Evolutionary conservation across 2,113 vertebrate genomes (phyloP).

Genomic region (Poeciliopsis retropinna): DNA sequence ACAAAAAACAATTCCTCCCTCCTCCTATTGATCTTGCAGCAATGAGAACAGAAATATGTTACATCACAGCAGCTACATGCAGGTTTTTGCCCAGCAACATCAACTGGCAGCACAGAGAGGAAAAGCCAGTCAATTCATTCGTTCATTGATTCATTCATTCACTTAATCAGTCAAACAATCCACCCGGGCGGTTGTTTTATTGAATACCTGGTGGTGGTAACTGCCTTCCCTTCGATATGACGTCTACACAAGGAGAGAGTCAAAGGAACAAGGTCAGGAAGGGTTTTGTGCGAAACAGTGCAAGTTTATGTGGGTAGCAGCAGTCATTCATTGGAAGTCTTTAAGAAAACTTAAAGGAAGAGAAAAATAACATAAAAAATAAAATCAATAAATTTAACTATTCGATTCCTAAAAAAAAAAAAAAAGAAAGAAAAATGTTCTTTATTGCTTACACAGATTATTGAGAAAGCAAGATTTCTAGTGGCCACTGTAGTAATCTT

Average conservation of each 20-base stretch:
- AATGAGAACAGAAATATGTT: constrained; percentile 39
- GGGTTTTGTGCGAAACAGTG: not conserved
- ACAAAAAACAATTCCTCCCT: not conserved
- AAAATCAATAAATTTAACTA: not conserved
- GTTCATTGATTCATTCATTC: constrained; percentile 9
- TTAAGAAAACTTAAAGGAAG: not conserved
- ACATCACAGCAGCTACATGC: constrained; percentile 55
- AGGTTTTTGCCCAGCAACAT: constrained; percentile 53
- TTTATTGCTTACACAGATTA: not conserved
- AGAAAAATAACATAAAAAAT: not conserved
- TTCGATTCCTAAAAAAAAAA: no score
- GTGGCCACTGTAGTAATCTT: not conserved
- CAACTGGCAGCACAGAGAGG: constrained; percentile 37
- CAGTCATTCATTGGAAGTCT: not conserved
- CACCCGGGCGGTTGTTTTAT: constrained; percentile 15
- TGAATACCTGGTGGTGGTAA: constrained; percentile 83
- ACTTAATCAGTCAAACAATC: not conserved
- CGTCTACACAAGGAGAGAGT: constrained; percentile 74
- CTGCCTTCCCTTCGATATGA: constrained; percentile 83
- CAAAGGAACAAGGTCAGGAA: constrained; percentile 47
- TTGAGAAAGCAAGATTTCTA: not conserved
- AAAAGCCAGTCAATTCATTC: constrained; percentile 22
- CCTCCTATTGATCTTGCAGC: constrained; percentile 29
- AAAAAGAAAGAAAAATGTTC: not conserved
- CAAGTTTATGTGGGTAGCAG: not conserved